Evolutionary conservation across 1,140 invertebrate species (phyloP).

Genomic region (Amphibalanus amphitrite): DNA sequence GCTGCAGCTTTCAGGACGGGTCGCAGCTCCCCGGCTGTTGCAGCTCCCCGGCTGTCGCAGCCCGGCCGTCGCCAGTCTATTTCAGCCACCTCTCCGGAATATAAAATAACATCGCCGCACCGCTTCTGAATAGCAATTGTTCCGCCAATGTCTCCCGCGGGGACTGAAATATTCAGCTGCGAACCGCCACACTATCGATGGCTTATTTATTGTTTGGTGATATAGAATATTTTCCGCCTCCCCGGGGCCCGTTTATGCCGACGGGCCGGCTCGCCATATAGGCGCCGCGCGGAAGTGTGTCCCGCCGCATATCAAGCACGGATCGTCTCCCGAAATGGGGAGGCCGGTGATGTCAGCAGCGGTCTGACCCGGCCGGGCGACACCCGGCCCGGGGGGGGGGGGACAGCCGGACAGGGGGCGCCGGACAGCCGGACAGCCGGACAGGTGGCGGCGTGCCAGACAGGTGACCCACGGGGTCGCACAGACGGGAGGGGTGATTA

Average conservation of each 20-base stretch:
- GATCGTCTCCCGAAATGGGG: too few species aligned
- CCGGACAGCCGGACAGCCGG: too few species aligned
- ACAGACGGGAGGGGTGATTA: too few species aligned
- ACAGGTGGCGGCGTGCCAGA: too few species aligned
- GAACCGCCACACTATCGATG: not conserved
- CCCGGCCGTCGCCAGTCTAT: not conserved
- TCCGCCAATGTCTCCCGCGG: not conserved
- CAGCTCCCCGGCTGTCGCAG: not conserved
- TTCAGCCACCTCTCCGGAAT: not conserved
- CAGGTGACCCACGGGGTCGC: too few species aligned
- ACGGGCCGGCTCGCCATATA: not conserved
- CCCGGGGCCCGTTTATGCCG: not conserved
- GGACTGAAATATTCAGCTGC: not conserved
- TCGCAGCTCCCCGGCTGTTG: not conserved
- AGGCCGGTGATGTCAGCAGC: not conserved
- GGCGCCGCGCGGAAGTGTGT: not conserved
- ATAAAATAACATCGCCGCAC: not conserved
- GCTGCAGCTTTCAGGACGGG: not conserved
- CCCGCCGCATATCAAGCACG: not conserved
- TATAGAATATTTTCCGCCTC: not conserved
- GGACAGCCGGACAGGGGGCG: too few species aligned
- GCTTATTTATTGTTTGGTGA: conserved; percentile 2
- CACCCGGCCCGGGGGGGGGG: too few species aligned
- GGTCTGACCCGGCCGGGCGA: too few species aligned
- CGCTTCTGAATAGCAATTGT: not conserved